These are phyloP conservation scores for Rhinolophus sinicus DNA, from an alignment of 2,113 vertebrate species.

Conservation along the genomic window DNA sequence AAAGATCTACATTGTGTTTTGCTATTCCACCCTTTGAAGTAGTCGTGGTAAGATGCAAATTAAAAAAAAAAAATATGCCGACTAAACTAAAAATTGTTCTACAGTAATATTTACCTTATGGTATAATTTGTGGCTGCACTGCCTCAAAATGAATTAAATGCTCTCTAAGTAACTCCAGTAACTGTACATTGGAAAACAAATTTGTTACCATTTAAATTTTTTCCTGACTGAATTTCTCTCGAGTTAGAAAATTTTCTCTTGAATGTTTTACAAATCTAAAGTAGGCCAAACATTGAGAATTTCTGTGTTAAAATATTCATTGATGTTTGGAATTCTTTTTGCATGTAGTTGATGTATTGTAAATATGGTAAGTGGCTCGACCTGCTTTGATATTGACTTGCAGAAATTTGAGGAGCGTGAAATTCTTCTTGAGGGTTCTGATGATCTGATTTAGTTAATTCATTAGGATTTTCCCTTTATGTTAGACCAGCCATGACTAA, in stretches of 20 bases:
- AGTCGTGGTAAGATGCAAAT: neutral
- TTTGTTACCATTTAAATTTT: neutral
- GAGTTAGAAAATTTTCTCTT: constrained; percentile 6
- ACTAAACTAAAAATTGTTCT: neutral
- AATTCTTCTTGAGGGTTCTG: neutral
- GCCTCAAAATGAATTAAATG: constrained; percentile 3
- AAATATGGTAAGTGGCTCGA: neutral
- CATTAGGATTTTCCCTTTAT: neutral
- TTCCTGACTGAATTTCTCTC: neutral
- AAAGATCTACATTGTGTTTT: neutral
- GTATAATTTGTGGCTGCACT: neutral
- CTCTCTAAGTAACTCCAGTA: neutral
- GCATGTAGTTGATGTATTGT: neutral
- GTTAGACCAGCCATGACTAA: neutral
- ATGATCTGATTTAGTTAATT: neutral
- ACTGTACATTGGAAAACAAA: neutral
- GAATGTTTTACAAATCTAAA: neutral
- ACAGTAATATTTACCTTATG: neutral
- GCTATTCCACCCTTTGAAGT: neutral
- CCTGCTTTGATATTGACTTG: neutral
- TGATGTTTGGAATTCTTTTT: neutral
- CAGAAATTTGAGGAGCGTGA: neutral
- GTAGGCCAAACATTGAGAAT: neutral
- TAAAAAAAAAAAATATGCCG: neutral
- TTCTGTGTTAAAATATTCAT: neutral